Conservation (phyloP, 2,113 vertebrate genomes). For the Pteropus alecto region DNA sequence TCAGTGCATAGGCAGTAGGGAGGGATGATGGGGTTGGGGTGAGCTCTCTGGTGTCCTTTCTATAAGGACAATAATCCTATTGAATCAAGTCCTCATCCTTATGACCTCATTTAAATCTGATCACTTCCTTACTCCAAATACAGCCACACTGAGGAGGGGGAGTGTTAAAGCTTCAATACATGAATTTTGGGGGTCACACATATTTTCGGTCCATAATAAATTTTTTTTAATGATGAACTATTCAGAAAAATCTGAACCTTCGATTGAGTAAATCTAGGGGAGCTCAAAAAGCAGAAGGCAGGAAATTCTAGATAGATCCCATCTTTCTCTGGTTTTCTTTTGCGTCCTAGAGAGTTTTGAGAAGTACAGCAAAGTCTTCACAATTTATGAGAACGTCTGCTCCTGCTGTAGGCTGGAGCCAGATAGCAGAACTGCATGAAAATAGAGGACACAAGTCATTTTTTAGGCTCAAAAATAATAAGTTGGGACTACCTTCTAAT, state of each 20-base stretch:
- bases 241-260: neutral
- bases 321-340: neutral
- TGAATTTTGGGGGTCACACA: neutral
- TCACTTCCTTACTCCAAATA: neutral
- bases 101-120: neutral
- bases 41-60: neutral
- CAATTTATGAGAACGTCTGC: neutral
- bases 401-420: neutral
- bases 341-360: neutral
- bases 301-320: neutral
- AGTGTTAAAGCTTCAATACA: neutral
- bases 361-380: neutral
- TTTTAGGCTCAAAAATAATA: conserved; percentile 15
- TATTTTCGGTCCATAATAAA: neutral
- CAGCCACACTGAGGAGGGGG: neutral
- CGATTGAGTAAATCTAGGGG: neutral
- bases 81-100: neutral
- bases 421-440: neutral
- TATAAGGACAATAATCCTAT: neutral
- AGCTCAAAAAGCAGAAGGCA: conserved; percentile 5
- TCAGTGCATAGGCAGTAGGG: rapidly evolving
- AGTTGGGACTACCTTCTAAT: neutral
- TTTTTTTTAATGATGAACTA: neutral
- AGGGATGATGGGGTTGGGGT: neutral
- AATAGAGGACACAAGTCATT: neutral